Conservation (phyloP, 64 coral and sea anemone genomes). For the Trachythela sp. region DNA sequence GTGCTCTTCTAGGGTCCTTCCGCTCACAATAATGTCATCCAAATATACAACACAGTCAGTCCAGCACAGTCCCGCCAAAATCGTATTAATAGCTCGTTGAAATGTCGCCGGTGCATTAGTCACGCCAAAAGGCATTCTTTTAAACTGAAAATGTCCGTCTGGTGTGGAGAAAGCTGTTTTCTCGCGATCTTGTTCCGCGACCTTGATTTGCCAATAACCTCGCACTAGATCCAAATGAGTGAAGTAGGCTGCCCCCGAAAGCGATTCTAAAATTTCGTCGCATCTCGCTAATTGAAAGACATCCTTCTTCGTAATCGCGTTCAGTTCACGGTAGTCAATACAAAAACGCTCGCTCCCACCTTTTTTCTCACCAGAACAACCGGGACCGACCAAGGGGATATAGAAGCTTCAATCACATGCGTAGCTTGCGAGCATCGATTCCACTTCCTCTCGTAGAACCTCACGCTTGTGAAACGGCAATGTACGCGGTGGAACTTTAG, state of each 20-base stretch:
- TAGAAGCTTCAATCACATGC: constrained; percentile 35
- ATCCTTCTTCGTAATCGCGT: constrained; percentile 28
- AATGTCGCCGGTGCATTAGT: constrained; percentile 7
- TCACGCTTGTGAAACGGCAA: constrained; percentile 30
- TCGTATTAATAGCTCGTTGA: constrained; percentile 3
- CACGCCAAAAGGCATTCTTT: constrained; percentile 11
- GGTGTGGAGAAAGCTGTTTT: no score
- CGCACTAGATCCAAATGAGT: constrained; percentile 22
- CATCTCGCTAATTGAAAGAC: constrained; percentile 26
- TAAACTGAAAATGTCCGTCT: constrained; percentile 13
- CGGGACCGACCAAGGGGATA: constrained; percentile 34
- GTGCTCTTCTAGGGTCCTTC: constrained; percentile 32
- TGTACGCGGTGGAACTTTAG: constrained; percentile 30
- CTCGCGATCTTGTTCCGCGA: no score
- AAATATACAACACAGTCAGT: constrained; percentile 35
- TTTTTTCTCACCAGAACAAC: constrained; percentile 37
- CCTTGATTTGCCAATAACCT: constrained; percentile 19
- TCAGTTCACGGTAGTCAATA: constrained; percentile 24
- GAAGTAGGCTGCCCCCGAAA: constrained; percentile 32
- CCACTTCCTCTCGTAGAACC: constrained; percentile 22
- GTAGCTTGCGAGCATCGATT: constrained; percentile 31
- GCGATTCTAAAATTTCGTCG: constrained; percentile 32
- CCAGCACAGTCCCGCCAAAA: constrained; percentile 41
- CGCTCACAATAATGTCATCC: constrained; percentile 19
- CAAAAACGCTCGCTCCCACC: constrained; percentile 16